Evolutionary conservation across 2,797 vertebrate genomes (phyloP), one percentile per base, ranked within the genome.

Genomic region (Labeo calbasu): DNA sequence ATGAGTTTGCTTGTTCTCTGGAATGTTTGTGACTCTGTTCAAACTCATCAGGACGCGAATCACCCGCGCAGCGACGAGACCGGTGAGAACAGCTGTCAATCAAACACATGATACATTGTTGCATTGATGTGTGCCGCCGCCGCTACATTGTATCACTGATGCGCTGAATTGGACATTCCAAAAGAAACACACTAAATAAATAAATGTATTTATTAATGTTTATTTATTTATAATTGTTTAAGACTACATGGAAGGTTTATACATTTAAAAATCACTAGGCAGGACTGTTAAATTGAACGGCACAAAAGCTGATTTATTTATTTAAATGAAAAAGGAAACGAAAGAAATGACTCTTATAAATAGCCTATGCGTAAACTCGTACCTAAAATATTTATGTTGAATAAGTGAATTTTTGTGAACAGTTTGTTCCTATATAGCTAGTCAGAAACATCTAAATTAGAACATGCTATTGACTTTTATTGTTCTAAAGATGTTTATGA

Each of bases 61-160:
- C 50, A 59, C 17, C 40, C 36, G 57, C 77, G 86, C 53, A 81
- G 86, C 43, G 83, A 86, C 1, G 85, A 89, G 2, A 88, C 91
- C 40, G 93, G 95, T 95, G 86, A 92, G 94, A 86, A 55, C 61
- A 71, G 36, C 73, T 84, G 82, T 71, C 82, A 84, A 21, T 71
- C 75, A 71, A 36, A 84, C 82, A 43, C 46, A 3, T n/a, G 43
- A 48, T 11, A 19, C 9, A 61, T 23, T 48, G 76, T 19, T 79
- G 1, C 65, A 23, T 40, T 63, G 55, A 70, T 51, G 10, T 82
- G 40, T 32, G 25, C 40, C 5, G 17, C 40, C 5, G 17, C 63
- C 12, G 15, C 43, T 21, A 15, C 21, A n/a, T 21, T 25, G 8
- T 43, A 32, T 51, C 21, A 55, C 6, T 53, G 46, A 48, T 21